These are phyloP conservation scores for Acrobasis consociella DNA, from an alignment of 2,888 invertebrate species.

Conservation along the genomic window DNA sequence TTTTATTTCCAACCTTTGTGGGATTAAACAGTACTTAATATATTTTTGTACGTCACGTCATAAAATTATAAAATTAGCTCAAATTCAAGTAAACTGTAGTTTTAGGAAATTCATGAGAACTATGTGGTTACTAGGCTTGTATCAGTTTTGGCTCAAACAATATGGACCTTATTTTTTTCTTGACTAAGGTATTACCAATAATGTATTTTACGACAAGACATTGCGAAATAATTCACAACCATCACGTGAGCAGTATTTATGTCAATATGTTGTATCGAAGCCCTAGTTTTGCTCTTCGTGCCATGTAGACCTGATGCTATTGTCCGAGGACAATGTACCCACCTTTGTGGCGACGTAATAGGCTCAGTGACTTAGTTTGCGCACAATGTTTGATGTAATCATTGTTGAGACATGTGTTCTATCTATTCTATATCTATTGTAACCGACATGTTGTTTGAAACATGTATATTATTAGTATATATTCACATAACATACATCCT, in stretches of 20 bases:
- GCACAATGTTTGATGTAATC: slow-evolving; percentile 3
- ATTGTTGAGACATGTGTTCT: slow-evolving; percentile 1
- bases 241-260: not conserved
- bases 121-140: no score
- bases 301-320: not conserved
- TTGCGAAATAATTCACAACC: not conserved
- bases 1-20: no score
- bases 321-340: slow-evolving; percentile 14
- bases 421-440: not conserved
- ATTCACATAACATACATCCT: no score
- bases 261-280: slow-evolving; percentile 10
- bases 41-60: no score
- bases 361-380: slow-evolving; percentile 4
- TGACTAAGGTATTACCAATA: no score
- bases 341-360: slow-evolving; percentile 16
- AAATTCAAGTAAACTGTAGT: no score
- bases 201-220: not conserved
- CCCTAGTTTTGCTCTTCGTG: slow-evolving; percentile 2
- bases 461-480: not conserved
- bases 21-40: no score
- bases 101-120: no score
- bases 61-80: no score
- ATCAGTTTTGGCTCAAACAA: no score
- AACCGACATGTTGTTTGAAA: not conserved
- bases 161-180: no score